Percentiles rank a stretch among this genome's conserved stretches.
Evolutionary conservation across 1,140 invertebrate species (phyloP).

Genomic region (Anadara kagoshimensis): DNA sequence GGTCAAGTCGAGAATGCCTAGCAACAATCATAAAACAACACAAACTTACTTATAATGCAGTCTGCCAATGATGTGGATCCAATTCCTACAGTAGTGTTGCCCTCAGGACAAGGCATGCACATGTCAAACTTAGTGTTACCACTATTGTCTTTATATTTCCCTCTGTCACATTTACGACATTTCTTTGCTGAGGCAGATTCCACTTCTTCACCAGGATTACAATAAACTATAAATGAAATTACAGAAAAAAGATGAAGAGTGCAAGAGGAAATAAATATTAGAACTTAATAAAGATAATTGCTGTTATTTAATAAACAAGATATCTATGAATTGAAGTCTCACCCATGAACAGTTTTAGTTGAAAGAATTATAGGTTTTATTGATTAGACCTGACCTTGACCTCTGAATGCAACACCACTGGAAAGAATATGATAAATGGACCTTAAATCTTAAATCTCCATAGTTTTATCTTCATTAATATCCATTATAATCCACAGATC

Average conservation of each 20-base stretch:
- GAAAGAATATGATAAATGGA: no score
- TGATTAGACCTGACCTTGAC: not conserved
- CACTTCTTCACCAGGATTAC: conserved; percentile 7
- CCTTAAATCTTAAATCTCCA: no score
- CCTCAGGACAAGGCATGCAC: conserved; percentile 3
- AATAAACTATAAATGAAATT: conserved; percentile 8
- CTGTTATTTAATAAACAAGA: not conserved
- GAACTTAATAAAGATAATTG: not conserved
- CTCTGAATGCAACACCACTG: not conserved
- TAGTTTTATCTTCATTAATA: no score
- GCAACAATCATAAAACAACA: no score
- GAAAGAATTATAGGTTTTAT: not conserved
- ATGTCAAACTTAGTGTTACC: not conserved
- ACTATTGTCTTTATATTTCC: conserved; percentile 7
- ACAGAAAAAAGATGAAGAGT: no score
- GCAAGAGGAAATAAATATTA: not conserved
- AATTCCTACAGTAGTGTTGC: conserved; percentile 7
- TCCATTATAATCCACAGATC: no score
- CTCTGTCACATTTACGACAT: conserved; percentile 12
- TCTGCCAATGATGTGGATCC: no score
- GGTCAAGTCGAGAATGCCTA: no score
- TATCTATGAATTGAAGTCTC: not conserved
- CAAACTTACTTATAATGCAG: no score
- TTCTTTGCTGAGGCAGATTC: not conserved
- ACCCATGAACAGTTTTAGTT: not conserved